Percentiles rank a stretch among this genome's conserved stretches.
Conservation (phyloP, 2,888 invertebrate species). For the Sphaerolaimus hirsutus region DNA sequence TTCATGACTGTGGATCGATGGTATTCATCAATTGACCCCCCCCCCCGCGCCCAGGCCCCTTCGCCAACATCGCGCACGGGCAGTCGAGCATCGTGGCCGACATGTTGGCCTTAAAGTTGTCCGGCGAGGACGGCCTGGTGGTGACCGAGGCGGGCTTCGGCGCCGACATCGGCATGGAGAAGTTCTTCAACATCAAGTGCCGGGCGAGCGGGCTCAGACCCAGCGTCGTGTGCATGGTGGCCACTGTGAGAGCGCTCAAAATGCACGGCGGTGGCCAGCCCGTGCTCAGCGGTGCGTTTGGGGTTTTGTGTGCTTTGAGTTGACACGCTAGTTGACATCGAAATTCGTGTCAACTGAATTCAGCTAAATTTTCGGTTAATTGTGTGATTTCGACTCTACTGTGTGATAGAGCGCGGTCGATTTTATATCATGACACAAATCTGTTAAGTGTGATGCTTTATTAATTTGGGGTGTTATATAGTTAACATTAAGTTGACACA, state of each 20-base stretch:
- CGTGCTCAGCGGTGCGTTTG: conserved; percentile 37
- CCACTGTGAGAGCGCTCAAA: conserved; percentile 77
- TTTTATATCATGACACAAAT: too few relatives aligned
- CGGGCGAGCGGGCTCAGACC: conserved; percentile 53
- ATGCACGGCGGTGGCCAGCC: conserved; percentile 94
- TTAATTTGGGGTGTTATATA: too few relatives aligned
- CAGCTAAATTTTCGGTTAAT: too few relatives aligned
- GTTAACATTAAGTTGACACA: too few relatives aligned
- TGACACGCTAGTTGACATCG: too few relatives aligned
- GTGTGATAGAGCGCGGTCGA: too few relatives aligned
- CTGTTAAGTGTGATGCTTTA: too few relatives aligned
- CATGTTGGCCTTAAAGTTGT: conserved; percentile 69
- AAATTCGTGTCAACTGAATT: too few relatives aligned
- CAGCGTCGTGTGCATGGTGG: conserved; percentile 67
- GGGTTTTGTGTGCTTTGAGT: background rate
- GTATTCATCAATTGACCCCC: background rate
- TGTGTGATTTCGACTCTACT: too few relatives aligned
- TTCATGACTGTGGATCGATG: too few relatives aligned
- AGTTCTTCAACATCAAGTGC: conserved; percentile 24
- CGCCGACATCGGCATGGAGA: conserved; percentile 54
- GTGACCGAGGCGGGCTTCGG: conserved; percentile 96
- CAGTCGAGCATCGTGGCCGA: conserved; percentile 88
- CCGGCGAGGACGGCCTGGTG: conserved; percentile 66
- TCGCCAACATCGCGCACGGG: conserved; percentile 96
- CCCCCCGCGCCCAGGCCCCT: conserved; percentile 40